Conservation (phyloP, 2,113 vertebrate genomes). For the Macquaria ambigua region DNA sequence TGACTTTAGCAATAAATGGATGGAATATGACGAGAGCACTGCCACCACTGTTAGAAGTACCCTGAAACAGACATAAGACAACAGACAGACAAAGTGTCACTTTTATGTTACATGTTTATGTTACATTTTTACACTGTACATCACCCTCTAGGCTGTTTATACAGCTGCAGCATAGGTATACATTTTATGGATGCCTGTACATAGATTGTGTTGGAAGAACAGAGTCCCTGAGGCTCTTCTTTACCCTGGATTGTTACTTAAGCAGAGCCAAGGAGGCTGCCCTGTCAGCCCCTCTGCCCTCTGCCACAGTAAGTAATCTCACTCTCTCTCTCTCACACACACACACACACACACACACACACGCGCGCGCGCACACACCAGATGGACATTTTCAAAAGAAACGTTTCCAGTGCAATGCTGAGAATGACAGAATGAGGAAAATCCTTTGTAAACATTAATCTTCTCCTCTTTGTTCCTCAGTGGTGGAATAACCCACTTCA, state of each 20-base stretch:
- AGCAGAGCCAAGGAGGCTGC: slow-evolving; percentile 51
- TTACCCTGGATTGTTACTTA: slow-evolving; percentile 60
- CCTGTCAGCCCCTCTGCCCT: slow-evolving; percentile 45
- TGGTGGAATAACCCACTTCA: slow-evolving; percentile 32
- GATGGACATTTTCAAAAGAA: slow-evolving; percentile 56
- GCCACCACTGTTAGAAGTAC: slow-evolving; percentile 92
- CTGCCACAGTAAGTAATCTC: slow-evolving; percentile 18
- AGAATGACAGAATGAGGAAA: slow-evolving; percentile 46
- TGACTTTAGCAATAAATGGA: slow-evolving; percentile 96
- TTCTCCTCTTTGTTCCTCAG: slow-evolving; percentile 34
- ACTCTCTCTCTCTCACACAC: too few relatives aligned
- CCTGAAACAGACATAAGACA: slow-evolving; percentile 78
- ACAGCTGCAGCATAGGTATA: slow-evolving; percentile 64
- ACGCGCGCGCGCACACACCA: slow-evolving; percentile 34
- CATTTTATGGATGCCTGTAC: slow-evolving; percentile 15
- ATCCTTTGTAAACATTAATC: slow-evolving; percentile 50
- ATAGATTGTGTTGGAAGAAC: slow-evolving; percentile 32
- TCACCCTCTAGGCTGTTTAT: slow-evolving; percentile 41
- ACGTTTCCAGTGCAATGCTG: slow-evolving; percentile 20
- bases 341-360: slow-evolving; percentile 15
- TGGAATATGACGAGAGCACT: slow-evolving; percentile 95
- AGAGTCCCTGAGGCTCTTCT: slow-evolving; percentile 43
- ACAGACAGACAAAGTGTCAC: background rate
- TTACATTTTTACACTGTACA: slow-evolving; percentile 2
- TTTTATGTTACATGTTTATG: background rate